Conservation (phyloP, 2,888 invertebrate species). For the Nemotelus pantherinus region DNA sequence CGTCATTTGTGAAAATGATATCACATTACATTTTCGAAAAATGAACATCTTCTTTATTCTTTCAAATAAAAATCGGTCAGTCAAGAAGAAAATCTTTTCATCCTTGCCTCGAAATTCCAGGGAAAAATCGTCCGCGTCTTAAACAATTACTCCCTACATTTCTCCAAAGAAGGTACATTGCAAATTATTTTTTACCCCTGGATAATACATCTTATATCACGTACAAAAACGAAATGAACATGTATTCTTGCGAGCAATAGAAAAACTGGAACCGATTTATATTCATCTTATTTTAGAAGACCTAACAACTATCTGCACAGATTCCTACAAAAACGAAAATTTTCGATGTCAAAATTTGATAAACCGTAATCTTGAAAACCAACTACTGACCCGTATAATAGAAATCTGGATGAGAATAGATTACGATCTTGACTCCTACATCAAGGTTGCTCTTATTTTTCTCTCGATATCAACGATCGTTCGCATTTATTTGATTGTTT, state of each 20-base stretch:
- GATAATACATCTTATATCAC: background rate
- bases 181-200: background rate
- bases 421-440: slow-evolving; percentile 41
- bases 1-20: too few species aligned
- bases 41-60: background rate
- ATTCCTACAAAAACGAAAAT: background rate
- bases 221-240: background rate
- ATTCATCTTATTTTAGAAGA: background rate
- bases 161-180: background rate
- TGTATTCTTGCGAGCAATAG: background rate
- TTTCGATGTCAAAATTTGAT: slow-evolving; percentile 33
- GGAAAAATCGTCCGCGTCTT: background rate
- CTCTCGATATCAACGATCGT: background rate
- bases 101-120: background rate
- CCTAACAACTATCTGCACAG: background rate
- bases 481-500: background rate
- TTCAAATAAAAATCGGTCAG: slow-evolving; percentile 7
- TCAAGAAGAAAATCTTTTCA: slow-evolving; percentile 9
- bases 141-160: slow-evolving; percentile 14
- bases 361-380: slow-evolving; percentile 5
- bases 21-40: slow-evolving; percentile 6
- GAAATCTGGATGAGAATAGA: slow-evolving; percentile 35
- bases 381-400: slow-evolving; percentile 37
- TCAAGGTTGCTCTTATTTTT: background rate
- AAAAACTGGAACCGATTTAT: background rate